Conservation (phyloP, 2,113 vertebrate genomes). For the Lepus europaeus region DNA sequence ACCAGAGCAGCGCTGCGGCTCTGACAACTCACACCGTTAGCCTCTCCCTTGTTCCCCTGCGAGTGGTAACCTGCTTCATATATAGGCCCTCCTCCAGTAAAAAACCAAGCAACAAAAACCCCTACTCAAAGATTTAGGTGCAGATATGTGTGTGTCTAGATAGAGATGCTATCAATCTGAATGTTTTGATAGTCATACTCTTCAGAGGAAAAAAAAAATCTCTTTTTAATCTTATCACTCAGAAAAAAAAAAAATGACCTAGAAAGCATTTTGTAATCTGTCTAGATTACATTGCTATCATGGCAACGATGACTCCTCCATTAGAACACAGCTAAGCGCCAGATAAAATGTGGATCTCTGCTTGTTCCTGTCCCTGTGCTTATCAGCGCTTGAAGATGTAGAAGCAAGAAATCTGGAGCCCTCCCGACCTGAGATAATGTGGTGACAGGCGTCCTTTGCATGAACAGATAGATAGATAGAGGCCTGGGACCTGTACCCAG, state of each 20-base stretch:
- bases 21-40: background rate
- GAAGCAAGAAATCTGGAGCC: conserved; percentile 8
- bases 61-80: background rate
- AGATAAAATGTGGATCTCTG: conserved; percentile 52
- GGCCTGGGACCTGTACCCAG: background rate
- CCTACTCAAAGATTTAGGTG: background rate
- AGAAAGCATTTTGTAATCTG: conserved; percentile 40
- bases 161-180: background rate
- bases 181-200: background rate
- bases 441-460: background rate
- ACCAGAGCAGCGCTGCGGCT: background rate
- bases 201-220: background rate
- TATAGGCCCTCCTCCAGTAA: background rate
- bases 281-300: conserved; percentile 41
- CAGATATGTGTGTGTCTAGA: background rate
- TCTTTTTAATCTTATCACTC: conserved; percentile 70
- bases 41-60: background rate
- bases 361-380: conserved; percentile 44
- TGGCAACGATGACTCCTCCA: background rate
- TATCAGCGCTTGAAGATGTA: background rate
- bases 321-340: background rate
- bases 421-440: conserved; percentile 13
- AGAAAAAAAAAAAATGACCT: background rate
- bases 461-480: background rate
- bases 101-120: background rate